A percentile compares a stretch with the other conserved stretches of the same genome.
phyloP scores from a whole-genome alignment of 2,797 vertebrate species.

The Pteronotus mesoamericanus region DNA sequence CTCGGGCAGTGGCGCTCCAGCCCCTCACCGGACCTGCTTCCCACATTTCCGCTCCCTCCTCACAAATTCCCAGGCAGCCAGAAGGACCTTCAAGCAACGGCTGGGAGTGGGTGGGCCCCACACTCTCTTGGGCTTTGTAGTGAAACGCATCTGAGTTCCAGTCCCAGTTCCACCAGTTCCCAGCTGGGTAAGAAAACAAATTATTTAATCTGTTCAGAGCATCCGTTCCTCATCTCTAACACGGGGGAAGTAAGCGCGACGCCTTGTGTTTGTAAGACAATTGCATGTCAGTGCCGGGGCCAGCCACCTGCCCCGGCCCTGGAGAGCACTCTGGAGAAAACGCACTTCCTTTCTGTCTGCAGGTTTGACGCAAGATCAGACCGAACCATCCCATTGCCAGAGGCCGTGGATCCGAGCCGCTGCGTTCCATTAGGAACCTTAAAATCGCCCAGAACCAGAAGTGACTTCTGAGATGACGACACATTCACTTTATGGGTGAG shows the following conservation, averaged over 20 bases:
- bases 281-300: fast-evolving
- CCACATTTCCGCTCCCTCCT: not conserved
- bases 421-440: not conserved
- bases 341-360: not conserved
- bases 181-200: not conserved
- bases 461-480: not conserved
- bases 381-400: not conserved
- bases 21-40: not conserved
- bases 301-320: not conserved
- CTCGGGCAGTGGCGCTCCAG: not conserved
- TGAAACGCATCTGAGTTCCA: not conserved
- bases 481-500: not conserved
- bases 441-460: not conserved
- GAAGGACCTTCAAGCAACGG: not conserved
- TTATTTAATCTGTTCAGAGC: not conserved
- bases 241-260: fast-evolving
- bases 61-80: not conserved
- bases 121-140: not conserved
- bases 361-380: not conserved
- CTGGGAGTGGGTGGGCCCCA: fast-evolving
- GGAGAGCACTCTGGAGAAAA: too few species aligned
- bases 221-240: not conserved
- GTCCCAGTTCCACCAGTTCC: not conserved
- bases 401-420: not conserved
- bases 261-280: not conserved